Base-by-base conservation (phyloP, 2,888 invertebrate species). In the Pristionchus mayeri region DNA sequence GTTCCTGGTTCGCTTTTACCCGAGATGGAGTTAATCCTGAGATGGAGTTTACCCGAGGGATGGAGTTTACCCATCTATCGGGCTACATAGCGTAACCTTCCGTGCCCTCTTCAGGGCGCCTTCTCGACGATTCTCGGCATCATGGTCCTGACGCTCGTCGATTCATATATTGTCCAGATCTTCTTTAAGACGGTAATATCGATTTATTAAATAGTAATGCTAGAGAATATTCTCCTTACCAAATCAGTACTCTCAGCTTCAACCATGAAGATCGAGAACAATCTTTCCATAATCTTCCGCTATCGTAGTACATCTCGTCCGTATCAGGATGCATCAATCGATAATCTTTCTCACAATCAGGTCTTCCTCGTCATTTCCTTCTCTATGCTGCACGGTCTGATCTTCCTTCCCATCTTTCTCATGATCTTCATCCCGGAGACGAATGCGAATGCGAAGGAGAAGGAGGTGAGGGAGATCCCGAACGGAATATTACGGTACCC, bases 1-100 rank as follows among this genome's bases (percentile, higher is more conserved):
- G 86, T 95, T 97, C 85, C 85, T 92, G 87, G 90, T 91, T 84
- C 54, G 60, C 18, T 40, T 79, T 24, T 4, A 13, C 21, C 27
- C 44, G 13, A 16, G n/a, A 3, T 57, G 3, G 24, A n/a, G 2
- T 21, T 3, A 13, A 67, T 9, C 1, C 6, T 18, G 67, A 2
- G 18, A 24, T 2, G 2, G 24, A 27, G n/a, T 60, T 18, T 4
- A 18, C 24, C n/a, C 3, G 21, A 4, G 30, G 16, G 60, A 30
- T 24, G n/a, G n/a, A n/a, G n/a, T n/a, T n/a, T n/a, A n/a, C n/a
- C n/a, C n/a, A n/a, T n/a, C n/a, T n/a, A n/a, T n/a, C n/a, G n/a
- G n/a, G n/a, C n/a, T n/a, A n/a, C n/a, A n/a, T n/a, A 57, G 7
- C 44, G 44, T 44, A 44, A 67, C 67, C 18, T 6, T 11, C 27